Percentiles rank a stretch among this genome's conserved stretches.
Evolutionary conservation across 2,888 invertebrate genomes (phyloP).

Genomic region (Perizoma flavofasciatum): DNA sequence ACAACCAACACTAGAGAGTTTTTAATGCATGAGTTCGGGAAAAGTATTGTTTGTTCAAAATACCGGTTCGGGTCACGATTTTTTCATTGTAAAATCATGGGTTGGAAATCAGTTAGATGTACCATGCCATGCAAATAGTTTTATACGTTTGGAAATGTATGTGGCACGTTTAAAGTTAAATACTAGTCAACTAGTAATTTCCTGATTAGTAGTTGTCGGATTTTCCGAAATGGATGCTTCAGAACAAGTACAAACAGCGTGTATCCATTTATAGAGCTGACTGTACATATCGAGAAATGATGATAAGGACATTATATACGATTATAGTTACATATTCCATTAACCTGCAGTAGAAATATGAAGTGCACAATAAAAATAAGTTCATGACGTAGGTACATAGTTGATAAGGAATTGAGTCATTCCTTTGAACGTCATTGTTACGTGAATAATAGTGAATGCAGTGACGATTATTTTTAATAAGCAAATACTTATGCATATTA

Average conservation of each 20-base stretch:
- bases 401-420: conserved; percentile 53
- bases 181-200: too few relatives aligned
- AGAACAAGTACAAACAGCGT: too few relatives aligned
- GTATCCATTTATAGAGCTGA: too few relatives aligned
- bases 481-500: neutral
- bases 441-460: conserved; percentile 22
- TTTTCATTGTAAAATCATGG: too few relatives aligned
- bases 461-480: neutral
- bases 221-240: too few relatives aligned
- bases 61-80: too few relatives aligned
- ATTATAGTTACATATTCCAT: conserved; percentile 8
- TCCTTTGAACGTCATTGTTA: conserved; percentile 44
- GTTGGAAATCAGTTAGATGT: conserved; percentile 3
- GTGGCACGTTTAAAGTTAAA: too few relatives aligned
- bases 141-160: neutral
- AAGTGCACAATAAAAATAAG: conserved; percentile 26
- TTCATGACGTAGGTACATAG: conserved; percentile 17
- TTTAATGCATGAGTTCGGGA: too few relatives aligned
- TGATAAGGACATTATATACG: neutral
- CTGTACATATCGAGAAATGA: too few relatives aligned
- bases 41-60: too few relatives aligned
- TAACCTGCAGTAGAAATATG: conserved; percentile 13
- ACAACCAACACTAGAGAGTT: too few relatives aligned
- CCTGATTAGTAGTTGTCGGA: too few relatives aligned
- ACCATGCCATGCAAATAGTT: conserved; percentile 1